Evolutionary conservation across 2,888 invertebrate species (phyloP).

Genomic region (Agonum fuliginosum): DNA sequence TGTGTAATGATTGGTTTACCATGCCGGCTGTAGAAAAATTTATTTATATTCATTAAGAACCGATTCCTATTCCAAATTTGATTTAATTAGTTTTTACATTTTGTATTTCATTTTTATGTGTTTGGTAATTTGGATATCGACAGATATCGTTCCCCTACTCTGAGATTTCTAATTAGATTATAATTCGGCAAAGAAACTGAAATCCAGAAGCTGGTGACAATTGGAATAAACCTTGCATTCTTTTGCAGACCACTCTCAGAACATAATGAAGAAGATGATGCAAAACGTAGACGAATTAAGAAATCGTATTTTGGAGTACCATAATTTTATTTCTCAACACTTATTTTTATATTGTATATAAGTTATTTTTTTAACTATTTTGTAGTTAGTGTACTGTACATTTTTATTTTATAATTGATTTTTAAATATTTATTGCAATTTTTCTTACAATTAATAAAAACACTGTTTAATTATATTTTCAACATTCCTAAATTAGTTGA

Average conservation of each 20-base stretch:
- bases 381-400: background rate
- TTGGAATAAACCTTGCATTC: background rate
- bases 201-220: background rate
- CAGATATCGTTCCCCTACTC: background rate
- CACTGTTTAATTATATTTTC: no score
- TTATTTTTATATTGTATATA: slow-evolving; percentile 12
- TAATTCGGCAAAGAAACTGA: slow-evolving; percentile 11
- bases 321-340: background rate
- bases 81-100: background rate
- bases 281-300: slow-evolving; percentile 10
- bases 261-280: background rate
- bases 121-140: background rate
- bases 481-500: no score
- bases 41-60: background rate
- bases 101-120: slow-evolving; percentile 1
- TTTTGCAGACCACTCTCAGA: slow-evolving; percentile 29
- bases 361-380: slow-evolving; percentile 25
- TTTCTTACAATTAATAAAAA: no score
- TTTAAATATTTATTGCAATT: no score
- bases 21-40: no score
- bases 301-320: slow-evolving; percentile 18
- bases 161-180: background rate
- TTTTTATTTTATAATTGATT: slow-evolving; percentile 12
- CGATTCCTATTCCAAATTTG: background rate
- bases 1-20: no score